Evolutionary conservation across 2,113 vertebrate genomes (phyloP).

Genomic region (Hyperoodon ampullatus): DNA sequence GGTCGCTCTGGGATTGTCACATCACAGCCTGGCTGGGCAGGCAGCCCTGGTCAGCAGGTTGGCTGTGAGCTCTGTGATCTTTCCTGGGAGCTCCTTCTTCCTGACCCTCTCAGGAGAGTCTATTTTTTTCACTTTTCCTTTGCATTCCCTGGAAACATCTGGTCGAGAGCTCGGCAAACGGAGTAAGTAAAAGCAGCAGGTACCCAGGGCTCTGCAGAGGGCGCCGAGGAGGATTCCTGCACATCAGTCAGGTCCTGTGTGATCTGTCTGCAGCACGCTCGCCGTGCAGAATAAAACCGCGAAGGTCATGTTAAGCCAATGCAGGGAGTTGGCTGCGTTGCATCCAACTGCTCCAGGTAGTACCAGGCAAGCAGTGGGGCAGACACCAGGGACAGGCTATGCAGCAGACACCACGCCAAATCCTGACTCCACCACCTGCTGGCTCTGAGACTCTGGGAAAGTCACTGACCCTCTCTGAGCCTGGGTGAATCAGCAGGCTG

Average conservation of each 20-base stretch:
- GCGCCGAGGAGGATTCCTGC: accelerated
- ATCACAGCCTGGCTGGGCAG: accelerated
- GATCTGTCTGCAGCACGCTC: not conserved
- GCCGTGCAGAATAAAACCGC: not conserved
- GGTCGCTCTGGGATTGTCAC: not conserved
- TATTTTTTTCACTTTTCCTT: not conserved
- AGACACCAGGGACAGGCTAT: not conserved
- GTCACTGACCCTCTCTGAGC: not conserved
- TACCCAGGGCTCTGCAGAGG: not conserved
- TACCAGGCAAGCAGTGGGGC: accelerated
- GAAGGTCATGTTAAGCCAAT: not conserved
- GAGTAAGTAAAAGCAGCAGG: not conserved
- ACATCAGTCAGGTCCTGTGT: accelerated
- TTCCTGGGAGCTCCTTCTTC: not conserved
- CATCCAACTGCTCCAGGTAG: not conserved
- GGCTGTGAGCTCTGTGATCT: not conserved
- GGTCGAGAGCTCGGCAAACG: not conserved
- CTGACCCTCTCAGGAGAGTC: not conserved
- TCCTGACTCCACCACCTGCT: not conserved
- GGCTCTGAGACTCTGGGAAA: not conserved
- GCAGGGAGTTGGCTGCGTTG: not conserved
- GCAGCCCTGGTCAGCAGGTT: not conserved
- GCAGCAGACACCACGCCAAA: accelerated
- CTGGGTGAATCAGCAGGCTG: not conserved
- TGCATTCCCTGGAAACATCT: not conserved